Base-by-base conservation (phyloP, 2,888 invertebrate genomes). In the Argynnis bischoffii region DNA sequence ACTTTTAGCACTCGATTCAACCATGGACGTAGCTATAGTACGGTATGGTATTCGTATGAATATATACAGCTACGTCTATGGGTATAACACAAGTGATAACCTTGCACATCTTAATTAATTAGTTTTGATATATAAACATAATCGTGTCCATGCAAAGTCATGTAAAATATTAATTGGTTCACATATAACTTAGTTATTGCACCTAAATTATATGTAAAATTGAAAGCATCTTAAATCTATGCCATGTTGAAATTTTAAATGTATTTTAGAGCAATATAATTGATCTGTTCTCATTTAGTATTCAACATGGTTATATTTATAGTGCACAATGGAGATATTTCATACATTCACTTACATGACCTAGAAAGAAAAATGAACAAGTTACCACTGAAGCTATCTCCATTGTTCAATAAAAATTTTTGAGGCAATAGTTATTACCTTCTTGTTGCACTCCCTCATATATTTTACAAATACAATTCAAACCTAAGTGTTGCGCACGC, bases 401-500 rank as follows among this genome's bases (percentile, higher is more conserved):
- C 86, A 86, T 80, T 77, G 85, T 84, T 80, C 71, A 80, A 81
- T 79, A 78, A 81, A 87, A 90, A 86, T 84, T 85, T 85, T 86
- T 90, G 88, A 87, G 91, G 90, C 88, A 90, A 84, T 85, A 80
- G 83, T 81, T 81, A 74, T 92, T 92, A 92, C 92, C 92, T 92
- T 92, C 91, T 78, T 86, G 91, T 83, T 84, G 91, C 78, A 87
- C 90, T 90, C 86, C 92, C 90, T 88, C 92, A 91, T 80, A 89
- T 83, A 90, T 89, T 90, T 90, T 89, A 92, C 85, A 90, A 86
- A 88, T 87, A 92, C 88, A 92, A 92, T 89, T 91, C 90, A 92
- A 92, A 92, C 91, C 91, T 92, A 92, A 89, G 91, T 88, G 90
- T 86, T 83, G 90, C 90, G 91, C 92, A 91, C 92, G 90, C 91